Base-by-base conservation (phyloP, 2,888 invertebrate species). In the Nephrotoma appendiculata region DNA sequence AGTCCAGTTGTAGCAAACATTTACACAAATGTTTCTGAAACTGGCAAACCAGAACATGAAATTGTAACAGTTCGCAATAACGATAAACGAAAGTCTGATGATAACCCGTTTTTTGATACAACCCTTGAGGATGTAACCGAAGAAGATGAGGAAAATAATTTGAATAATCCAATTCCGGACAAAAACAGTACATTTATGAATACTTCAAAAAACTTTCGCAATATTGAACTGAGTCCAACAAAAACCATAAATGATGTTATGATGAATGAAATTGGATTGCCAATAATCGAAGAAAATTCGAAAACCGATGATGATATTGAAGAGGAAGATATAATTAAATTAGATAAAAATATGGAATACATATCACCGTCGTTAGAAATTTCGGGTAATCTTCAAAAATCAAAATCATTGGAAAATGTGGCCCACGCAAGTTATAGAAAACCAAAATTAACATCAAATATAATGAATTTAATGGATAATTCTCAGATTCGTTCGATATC, bases 1-100 rank as follows among this genome's bases (percentile, higher is more conserved):
- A 71, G 71, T 71, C 86, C 87, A 52, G 88, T 89, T 87, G 89
- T 94, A 7, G 93, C 94, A 90, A 94, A 94, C 88, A 94, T 94
- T 84, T 94, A 94, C 88, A 94, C 94, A 0, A 94, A 94, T 88
- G 94, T 94, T 0, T 94, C 94, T 0, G 94, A 94, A 89, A 94
- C 94, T 0, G 91, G 92, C 88, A 92, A 93, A 42, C 94, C 94
- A 0, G 94, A 94, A 89, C 94, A 94, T 88, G 94, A 94, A 89
- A 90, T 94, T 0, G 91, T 92, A 12, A 89, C 89, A 48, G 89
- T 89, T 89, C 88, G 89, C 2, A 88, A 89, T 6, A 89, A 89
- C 87, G 89, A 89, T 71, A 91, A 91, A 87, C 89, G 91, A 42
- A 84, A 84, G n/a, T 44, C 85, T 7, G 85, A 85, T 31, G 85